Base-by-base conservation (phyloP, 2,888 invertebrate species). In the Mechanitis messenoides region DNA sequence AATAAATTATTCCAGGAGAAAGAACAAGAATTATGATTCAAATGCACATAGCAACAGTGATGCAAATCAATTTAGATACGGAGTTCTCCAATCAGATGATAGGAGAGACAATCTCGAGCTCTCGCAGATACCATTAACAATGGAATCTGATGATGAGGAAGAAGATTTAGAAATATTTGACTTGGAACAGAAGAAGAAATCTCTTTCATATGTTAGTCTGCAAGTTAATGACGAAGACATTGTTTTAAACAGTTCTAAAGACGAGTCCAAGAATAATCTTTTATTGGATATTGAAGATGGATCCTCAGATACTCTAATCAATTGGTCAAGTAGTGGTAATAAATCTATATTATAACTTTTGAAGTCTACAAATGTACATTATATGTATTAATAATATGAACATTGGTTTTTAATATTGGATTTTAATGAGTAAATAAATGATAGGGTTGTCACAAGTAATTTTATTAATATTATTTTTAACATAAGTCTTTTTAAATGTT, bases 151-250 rank as follows among this genome's bases (percentile, higher is more conserved):
- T 56, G 91, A 90, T 42, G 87, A 90, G 6, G 91, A 91, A 56
- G 90, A 90, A 42, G 90, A 91, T 61, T 70, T 90, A 35, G 91
- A 91, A 68, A 90, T 91, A 71, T 91, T 91, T 68, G 90, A 91
- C 68, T 71, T 91, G 42, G 87, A 83, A 69, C 85, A 88, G 65
- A 89, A 87, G 69, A 87, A 83, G 62, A 87, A 87, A 61, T 86
- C 88, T 45, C 68, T 88, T 2, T 89, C 90, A 0, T 89, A 89
- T 64, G 87, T 89, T 0, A 90, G 88, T 65, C 72, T 89, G 7
- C 84, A 88, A 71, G 75, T 78, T 0, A 83, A 83, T 54, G 89
- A 89, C 61, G 86, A 87, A 59, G 87, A 88, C 53, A 64, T 87
- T 31, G 86, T 87, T 0, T 74, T 84, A 35, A 68, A 70, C 42